These are phyloP conservation scores for Rhorus exstirpatorius DNA, from an alignment of 2,888 invertebrate genomes.

Conservation along the genomic window DNA sequence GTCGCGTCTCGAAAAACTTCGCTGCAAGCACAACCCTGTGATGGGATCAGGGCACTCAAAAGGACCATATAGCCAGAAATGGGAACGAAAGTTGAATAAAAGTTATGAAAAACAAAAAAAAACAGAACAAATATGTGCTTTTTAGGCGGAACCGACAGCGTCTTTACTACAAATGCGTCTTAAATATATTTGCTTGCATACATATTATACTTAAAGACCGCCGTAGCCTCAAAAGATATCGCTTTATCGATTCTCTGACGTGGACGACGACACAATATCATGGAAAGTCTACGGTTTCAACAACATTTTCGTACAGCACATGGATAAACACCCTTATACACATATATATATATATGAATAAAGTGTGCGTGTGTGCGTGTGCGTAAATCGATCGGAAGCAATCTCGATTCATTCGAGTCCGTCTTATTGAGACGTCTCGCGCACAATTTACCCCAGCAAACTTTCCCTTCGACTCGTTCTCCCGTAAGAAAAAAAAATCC, in stretches of 20 bases:
- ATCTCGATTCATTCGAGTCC: constrained; percentile 45
- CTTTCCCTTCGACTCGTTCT: constrained; percentile 1
- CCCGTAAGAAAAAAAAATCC: not conserved
- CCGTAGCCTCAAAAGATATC: not conserved
- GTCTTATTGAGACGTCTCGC: not conserved
- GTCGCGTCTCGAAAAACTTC: too few relatives aligned
- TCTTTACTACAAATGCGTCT: too few relatives aligned
- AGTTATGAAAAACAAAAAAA: too few relatives aligned
- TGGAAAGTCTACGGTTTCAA: constrained; percentile 17
- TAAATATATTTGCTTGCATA: too few relatives aligned
- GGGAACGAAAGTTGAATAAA: too few relatives aligned
- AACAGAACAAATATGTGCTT: too few relatives aligned
- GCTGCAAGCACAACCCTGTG: too few relatives aligned
- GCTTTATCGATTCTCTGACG: constrained; percentile 37
- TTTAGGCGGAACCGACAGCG: too few relatives aligned
- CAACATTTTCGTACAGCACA: not conserved
- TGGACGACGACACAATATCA: constrained; percentile 38
- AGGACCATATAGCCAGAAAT: too few relatives aligned
- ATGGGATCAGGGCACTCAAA: too few relatives aligned
- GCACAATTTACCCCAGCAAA: constrained; percentile 18
- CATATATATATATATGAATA: not conserved
- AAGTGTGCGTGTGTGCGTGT: too few relatives aligned
- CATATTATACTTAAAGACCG: too few relatives aligned
- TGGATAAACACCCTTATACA: not conserved
- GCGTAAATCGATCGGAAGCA: constrained; percentile 39